Conservation (phyloP, 2,113 vertebrate species). For the Mesocricetus auratus region DNA sequence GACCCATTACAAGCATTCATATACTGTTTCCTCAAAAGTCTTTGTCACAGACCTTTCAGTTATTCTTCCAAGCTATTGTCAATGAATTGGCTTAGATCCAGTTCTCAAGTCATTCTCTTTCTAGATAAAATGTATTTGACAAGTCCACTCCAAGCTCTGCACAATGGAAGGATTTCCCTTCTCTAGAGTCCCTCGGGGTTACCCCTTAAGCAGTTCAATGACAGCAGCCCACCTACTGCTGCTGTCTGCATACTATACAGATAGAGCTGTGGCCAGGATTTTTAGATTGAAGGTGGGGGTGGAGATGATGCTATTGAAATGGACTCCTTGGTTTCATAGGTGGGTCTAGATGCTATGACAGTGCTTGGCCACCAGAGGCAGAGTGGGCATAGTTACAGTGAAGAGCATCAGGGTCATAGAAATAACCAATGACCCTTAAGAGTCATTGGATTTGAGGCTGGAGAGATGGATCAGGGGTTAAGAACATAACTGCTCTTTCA, state of each 20-base stretch:
- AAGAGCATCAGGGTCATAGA: not conserved
- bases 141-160: conserved; percentile 11
- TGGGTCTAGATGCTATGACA: not conserved
- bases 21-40: not conserved
- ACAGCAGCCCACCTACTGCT: not conserved
- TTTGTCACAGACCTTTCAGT: not conserved
- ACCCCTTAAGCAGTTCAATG: not conserved
- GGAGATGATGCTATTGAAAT: not conserved
- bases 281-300: not conserved
- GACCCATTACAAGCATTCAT: not conserved
- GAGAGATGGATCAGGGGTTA: not conserved
- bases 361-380: not conserved
- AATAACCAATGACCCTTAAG: not conserved
- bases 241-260: not conserved
- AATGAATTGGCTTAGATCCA: conserved; percentile 12
- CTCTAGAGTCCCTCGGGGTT: not conserved
- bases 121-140: conserved; percentile 34
- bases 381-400: not conserved
- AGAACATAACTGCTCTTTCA: not conserved
- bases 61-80: conserved; percentile 41
- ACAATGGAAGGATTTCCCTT: conserved; percentile 61
- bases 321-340: not conserved
- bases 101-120: conserved; percentile 34
- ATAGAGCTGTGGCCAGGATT: not conserved
- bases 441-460: not conserved